Percentiles rank a stretch among this genome's conserved stretches.
These are phyloP conservation scores for Phyllotreta cruciferae DNA, from an alignment of 2,888 invertebrate genomes.

Conservation along the genomic window DNA sequence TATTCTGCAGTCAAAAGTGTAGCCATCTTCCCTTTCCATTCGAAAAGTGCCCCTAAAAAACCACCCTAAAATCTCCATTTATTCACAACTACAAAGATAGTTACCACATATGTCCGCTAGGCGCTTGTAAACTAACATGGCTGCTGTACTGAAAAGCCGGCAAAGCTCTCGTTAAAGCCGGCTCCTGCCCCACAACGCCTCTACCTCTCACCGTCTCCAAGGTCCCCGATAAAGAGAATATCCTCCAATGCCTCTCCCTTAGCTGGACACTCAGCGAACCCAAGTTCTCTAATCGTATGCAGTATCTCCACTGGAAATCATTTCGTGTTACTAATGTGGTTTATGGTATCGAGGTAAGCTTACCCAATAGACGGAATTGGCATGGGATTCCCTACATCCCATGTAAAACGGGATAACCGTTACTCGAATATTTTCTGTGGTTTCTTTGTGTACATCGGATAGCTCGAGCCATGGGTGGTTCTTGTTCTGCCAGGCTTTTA, in stretches of 20 bases:
- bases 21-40: constrained; percentile 97
- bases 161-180: constrained; percentile 82
- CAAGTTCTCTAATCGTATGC: constrained; percentile 94
- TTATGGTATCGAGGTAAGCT: constrained; percentile 18
- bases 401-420: constrained; percentile 99
- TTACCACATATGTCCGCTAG: constrained; percentile 98
- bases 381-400: constrained; percentile 92
- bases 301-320: constrained; percentile 88
- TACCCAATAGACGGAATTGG: constrained; percentile 92
- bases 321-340: background rate
- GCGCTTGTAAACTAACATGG: constrained; percentile 95
- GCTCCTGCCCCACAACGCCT: constrained; percentile 98
- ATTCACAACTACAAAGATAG: constrained; percentile 37
- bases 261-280: constrained; percentile 89
- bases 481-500: constrained; percentile 95
- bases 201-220: constrained; percentile 93
- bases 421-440: constrained; percentile 93
- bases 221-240: constrained; percentile 92
- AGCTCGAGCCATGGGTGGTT: constrained; percentile 97
- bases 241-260: constrained; percentile 97
- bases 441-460: constrained; percentile 96
- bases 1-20: constrained; percentile 95
- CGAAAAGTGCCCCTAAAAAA: constrained; percentile 88
- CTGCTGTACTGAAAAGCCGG: constrained; percentile 99
- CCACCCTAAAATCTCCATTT: background rate